Base-by-base conservation (phyloP, 2,113 vertebrate species). In the Psophia crepitans region DNA sequence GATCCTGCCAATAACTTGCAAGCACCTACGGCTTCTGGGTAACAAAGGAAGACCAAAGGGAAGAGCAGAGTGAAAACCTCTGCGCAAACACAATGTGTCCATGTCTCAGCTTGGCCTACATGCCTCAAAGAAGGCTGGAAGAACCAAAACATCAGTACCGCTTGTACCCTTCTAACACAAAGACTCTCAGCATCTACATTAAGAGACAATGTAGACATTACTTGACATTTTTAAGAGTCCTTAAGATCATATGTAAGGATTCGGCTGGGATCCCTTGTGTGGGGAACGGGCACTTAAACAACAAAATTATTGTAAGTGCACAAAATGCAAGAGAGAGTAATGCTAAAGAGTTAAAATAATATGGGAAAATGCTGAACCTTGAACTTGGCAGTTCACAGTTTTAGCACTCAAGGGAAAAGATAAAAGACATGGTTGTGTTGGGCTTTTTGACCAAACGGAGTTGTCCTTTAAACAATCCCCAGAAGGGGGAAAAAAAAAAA, bases 281-380 rank as follows among this genome's bases (percentile, higher is more conserved):
- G 35, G 43, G 66, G 24, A 70, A 70, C 0, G 5, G 46, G 37
- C 63, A 66, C 46, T 84, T 75, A 87, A 92, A 81, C 32, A 85
- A 74, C 41, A 44, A 54, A 90, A 86, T 68, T 57, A 77, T 43
- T 80, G 1, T 14, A 75, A 68, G 7, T 22, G 51, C 44, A 33
- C 56, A 79, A 89, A 86, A 54, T 6, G 10, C 56, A 83, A 78
- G 60, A 75, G 16, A 39, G 28, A 77, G 30, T 18, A 95, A 75
- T 28, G 48, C 43, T n/a, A 60, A 64, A 84, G 44, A 92, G 76
- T 96, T 93, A 91, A 94, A 95, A 91, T 69, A 95, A 96, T 87
- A 95, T 91, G 94, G 93, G 95, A 95, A 96, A 96, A 73, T 10
- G n/a, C 66, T 93, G 96, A 96, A 97, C 95, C 89, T 92, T 92